These are phyloP conservation scores for Heliothis virescens DNA, from an alignment of 1,140 invertebrate species.

Conservation along the genomic window DNA sequence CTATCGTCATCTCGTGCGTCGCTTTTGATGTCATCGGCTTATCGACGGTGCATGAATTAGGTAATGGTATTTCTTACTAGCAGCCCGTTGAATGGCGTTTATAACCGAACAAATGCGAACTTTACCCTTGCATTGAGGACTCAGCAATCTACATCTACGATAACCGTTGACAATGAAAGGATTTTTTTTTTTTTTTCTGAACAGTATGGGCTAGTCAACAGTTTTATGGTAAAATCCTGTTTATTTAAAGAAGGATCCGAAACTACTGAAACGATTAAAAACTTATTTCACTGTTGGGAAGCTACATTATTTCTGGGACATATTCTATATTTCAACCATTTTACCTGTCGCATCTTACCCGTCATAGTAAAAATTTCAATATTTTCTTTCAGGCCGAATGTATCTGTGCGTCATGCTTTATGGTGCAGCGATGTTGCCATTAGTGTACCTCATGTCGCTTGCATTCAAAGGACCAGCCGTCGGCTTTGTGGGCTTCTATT, in stretches of 20 bases:
- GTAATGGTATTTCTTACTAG: conserved; percentile 60
- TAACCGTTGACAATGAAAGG: no score
- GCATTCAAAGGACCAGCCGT: conserved; percentile 88
- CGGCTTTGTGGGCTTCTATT: conserved; percentile 91
- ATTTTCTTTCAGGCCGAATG: conserved; percentile 70
- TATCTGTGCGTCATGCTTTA: conserved; percentile 84
- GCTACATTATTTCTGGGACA: background rate
- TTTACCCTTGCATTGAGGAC: background rate
- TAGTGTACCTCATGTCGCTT: conserved; percentile 78
- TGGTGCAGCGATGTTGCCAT: conserved; percentile 85
- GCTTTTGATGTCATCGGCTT: conserved; percentile 87
- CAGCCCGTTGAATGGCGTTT: background rate
- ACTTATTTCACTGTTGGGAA: no score
- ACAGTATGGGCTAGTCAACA: no score
- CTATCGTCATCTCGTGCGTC: conserved; percentile 85
- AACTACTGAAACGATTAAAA: no score
- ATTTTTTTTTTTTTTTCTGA: no score
- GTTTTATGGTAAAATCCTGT: no score
- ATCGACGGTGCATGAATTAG: conserved; percentile 81
- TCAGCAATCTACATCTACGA: background rate
- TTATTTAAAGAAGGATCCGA: no score
- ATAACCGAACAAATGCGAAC: background rate
- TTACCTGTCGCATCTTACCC: no score
- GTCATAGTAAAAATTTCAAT: background rate
- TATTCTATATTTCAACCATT: no score